A percentile compares a stretch with the other conserved stretches of the same genome.
Conservation (phyloP, 2,888 invertebrate species). For the Brachypalpus laphriformis region DNA sequence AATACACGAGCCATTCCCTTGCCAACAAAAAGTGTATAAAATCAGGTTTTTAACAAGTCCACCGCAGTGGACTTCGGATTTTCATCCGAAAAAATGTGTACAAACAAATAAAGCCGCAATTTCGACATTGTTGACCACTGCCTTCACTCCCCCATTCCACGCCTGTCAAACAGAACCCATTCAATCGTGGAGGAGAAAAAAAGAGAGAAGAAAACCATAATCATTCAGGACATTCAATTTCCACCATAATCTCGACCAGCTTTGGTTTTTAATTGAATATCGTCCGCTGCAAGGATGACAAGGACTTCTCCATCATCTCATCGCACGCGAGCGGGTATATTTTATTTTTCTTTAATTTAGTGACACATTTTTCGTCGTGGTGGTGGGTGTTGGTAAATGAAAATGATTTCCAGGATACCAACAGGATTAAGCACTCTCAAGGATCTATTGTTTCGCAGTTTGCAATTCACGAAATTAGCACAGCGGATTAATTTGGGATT, state of each 20-base stretch:
- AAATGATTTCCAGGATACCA: neutral
- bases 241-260: slow-evolving; percentile 9
- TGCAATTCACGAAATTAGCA: neutral
- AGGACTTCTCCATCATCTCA: neutral
- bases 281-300: slow-evolving; percentile 1
- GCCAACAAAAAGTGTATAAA: neutral
- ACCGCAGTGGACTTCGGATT: neutral
- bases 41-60: neutral
- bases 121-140: slow-evolving; percentile 16
- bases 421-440: neutral
- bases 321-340: neutral
- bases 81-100: neutral
- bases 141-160: neutral
- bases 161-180: neutral
- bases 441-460: neutral
- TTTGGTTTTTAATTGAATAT: slow-evolving; percentile 38
- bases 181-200: neutral
- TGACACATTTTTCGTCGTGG: neutral
- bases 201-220: neutral
- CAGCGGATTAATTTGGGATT: neutral
- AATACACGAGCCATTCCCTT: neutral
- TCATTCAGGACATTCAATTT: slow-evolving; percentile 18
- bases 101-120: slow-evolving; percentile 22
- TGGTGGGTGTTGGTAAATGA: neutral
- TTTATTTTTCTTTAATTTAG: slow-evolving; percentile 5